These are phyloP conservation scores for Diorhabda elongata DNA, from an alignment of 1,140 invertebrate genomes.

Conservation along the genomic window DNA sequence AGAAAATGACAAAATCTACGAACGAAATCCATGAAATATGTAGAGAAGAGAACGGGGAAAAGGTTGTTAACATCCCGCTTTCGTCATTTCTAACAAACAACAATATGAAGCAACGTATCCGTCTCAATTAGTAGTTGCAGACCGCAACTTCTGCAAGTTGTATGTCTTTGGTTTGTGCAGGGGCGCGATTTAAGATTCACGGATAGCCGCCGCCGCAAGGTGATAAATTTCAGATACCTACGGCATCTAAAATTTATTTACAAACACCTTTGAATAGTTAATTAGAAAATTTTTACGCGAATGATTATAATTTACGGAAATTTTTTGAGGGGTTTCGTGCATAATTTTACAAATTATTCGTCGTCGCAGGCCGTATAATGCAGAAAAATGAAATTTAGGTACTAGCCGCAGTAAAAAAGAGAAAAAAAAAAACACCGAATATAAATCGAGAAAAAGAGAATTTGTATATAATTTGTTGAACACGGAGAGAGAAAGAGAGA, in stretches of 20 bases:
- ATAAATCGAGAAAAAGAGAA: slow-evolving; percentile 9
- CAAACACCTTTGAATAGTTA: slow-evolving; percentile 23
- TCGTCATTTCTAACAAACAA: slow-evolving; percentile 33
- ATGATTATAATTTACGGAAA: neutral
- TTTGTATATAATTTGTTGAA: slow-evolving; percentile 20
- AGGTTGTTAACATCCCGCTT: slow-evolving; percentile 1
- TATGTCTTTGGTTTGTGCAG: slow-evolving; percentile 34
- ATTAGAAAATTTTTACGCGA: slow-evolving; percentile 13
- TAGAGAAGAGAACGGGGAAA: slow-evolving; percentile 23
- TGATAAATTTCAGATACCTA: slow-evolving; percentile 22
- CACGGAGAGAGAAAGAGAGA: slow-evolving; percentile 14
- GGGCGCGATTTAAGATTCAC: slow-evolving; percentile 31
- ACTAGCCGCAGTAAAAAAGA: neutral
- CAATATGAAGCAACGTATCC: slow-evolving; percentile 34
- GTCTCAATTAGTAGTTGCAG: slow-evolving; percentile 31
- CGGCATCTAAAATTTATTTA: slow-evolving; percentile 12
- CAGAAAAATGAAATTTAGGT: neutral
- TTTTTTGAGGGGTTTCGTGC: neutral
- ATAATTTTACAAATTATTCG: no score
- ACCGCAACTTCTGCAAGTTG: slow-evolving; percentile 32
- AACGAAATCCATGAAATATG: slow-evolving; percentile 36
- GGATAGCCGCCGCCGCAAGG: slow-evolving; percentile 11
- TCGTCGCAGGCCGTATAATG: no score
- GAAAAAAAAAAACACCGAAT: neutral
- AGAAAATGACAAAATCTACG: slow-evolving; percentile 15